Percentiles rank a stretch among this genome's conserved stretches.
phyloP scores from a whole-genome alignment of 1,140 invertebrate genomes.

The Neotoxoptera formosana region DNA sequence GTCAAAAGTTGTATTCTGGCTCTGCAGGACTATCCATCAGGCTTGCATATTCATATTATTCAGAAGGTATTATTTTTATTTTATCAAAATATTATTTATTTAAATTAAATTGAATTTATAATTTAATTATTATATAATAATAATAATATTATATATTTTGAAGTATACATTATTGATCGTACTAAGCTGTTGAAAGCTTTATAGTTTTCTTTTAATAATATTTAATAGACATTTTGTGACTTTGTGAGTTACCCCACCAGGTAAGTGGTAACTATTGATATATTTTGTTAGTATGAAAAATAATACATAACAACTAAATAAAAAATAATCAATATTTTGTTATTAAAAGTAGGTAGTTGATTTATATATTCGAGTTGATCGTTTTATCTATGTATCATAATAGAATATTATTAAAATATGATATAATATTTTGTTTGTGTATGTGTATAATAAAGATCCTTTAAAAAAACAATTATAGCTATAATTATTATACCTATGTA shows the following conservation, averaged over 20 bases:
- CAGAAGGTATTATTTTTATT: neutral
- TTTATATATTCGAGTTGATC: neutral
- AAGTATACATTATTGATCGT: neutral
- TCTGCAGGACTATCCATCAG: neutral
- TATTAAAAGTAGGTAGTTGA: neutral
- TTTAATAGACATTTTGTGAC: neutral
- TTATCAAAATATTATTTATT: slow-evolving; percentile 29
- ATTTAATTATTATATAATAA: neutral
- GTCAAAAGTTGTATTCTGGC: neutral
- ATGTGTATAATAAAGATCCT: neutral
- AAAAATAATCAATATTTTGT: neutral
- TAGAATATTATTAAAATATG: neutral
- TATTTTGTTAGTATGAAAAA: neutral
- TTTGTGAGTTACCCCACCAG: neutral
- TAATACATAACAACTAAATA: neutral
- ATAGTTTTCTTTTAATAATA: neutral
- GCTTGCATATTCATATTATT: neutral
- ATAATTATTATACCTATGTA: neutral
- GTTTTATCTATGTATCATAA: neutral
- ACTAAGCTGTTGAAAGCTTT: neutral
- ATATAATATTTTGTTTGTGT: neutral
- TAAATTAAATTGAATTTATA: slow-evolving; percentile 40
- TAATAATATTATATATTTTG: neutral
- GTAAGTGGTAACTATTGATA: neutral
- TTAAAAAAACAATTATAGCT: neutral